A percentile compares a stretch with the other conserved stretches of the same genome.
phyloP scores from a whole-genome alignment of 2,113 vertebrate genomes.

The Tapirus terrestris region DNA sequence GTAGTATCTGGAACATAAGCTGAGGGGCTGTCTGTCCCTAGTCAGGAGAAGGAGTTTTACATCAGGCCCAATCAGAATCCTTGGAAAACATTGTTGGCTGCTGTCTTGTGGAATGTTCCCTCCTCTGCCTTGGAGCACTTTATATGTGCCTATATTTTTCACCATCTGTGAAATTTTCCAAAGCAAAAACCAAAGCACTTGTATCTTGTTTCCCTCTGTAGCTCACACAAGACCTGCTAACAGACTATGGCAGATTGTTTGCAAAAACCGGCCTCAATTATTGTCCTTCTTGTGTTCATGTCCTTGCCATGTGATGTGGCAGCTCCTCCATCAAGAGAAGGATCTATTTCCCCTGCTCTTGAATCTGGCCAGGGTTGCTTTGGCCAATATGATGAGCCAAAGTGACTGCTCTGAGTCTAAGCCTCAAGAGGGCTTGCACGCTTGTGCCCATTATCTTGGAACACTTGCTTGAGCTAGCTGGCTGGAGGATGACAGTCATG shows the following conservation, averaged over 20 bases:
- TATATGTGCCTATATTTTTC: not conserved
- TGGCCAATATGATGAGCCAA: not conserved
- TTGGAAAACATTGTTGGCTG: not conserved
- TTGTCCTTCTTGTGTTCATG: not conserved
- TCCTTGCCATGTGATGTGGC: not conserved
- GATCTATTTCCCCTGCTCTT: not conserved
- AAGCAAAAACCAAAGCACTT: not conserved
- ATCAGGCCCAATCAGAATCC: not conserved
- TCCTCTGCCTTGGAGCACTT: not conserved
- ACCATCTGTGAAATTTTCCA: not conserved
- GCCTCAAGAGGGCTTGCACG: not conserved
- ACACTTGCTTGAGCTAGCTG: not conserved
- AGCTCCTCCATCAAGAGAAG: not conserved
- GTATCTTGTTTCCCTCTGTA: not conserved
- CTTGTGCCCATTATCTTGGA: not conserved
- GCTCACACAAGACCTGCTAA: not conserved
- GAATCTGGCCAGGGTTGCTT: not conserved
- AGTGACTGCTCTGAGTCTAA: not conserved
- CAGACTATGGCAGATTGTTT: not conserved
- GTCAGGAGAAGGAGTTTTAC: not conserved
- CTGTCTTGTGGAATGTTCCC: not conserved
- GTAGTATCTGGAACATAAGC: not conserved
- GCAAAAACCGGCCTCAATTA: not conserved
- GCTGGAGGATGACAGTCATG: not conserved
- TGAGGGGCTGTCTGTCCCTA: not conserved